Percentiles rank a stretch among this genome's conserved stretches.
phyloP scores from a whole-genome alignment of 2,113 vertebrate genomes.

The Engystomops pustulosus region DNA sequence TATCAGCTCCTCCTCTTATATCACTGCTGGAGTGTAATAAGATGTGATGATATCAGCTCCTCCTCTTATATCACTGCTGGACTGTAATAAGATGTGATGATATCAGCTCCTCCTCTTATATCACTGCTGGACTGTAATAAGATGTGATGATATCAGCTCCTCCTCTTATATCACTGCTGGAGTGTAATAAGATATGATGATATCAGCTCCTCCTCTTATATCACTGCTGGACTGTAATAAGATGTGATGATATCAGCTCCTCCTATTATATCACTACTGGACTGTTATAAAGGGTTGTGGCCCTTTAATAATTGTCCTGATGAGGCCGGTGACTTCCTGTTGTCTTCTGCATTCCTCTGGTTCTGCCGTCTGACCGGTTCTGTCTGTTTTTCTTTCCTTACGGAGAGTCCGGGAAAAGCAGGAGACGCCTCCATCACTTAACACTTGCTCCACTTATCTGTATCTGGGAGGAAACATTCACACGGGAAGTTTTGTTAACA shows the following conservation, averaged over 20 bases:
- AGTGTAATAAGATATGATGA: background rate
- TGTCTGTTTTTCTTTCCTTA: background rate
- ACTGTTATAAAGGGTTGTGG: background rate
- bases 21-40: background rate
- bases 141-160: too few species aligned
- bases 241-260: background rate
- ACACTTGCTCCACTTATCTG: background rate
- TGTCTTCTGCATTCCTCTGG: background rate
- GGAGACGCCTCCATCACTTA: background rate
- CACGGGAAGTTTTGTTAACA: too few species aligned
- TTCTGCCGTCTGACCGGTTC: background rate
- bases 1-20: too few species aligned
- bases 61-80: background rate
- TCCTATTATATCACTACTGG: background rate
- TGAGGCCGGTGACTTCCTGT: too few species aligned
- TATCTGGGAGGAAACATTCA: too few species aligned
- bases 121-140: too few species aligned
- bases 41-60: background rate
- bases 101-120: background rate
- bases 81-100: background rate
- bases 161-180: too few species aligned
- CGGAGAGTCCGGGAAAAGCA: background rate
- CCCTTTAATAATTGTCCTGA: background rate
- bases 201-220: background rate
- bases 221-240: background rate